Evolutionary conservation across 2,113 vertebrate genomes (phyloP).

Genomic region (Laterallus jamaicensis): DNA sequence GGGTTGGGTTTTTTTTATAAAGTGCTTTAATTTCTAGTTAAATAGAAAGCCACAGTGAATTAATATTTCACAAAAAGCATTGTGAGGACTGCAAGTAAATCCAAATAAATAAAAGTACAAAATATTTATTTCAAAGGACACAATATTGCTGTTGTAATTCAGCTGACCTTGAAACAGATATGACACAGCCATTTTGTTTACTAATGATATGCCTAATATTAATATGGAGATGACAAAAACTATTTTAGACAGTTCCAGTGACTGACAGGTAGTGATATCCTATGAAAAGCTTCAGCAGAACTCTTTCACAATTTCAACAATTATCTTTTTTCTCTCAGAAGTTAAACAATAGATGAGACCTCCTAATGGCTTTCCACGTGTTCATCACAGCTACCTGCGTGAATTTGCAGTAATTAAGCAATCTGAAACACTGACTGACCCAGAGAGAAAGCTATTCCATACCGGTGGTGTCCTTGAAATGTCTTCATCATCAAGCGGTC

Average conservation of each 20-base stretch:
- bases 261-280: background rate
- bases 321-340: conserved; percentile 36
- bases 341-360: conserved; percentile 47
- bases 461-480: conserved; percentile 78
- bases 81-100: background rate
- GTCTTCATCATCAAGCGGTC: conserved; percentile 69
- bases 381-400: conserved; percentile 50
- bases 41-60: background rate
- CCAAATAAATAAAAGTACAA: background rate
- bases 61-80: background rate
- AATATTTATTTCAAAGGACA: background rate
- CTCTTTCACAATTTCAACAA: background rate
- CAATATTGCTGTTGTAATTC: background rate
- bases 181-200: background rate
- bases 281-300: conserved; percentile 2
- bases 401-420: conserved; percentile 72
- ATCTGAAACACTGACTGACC: conserved; percentile 61
- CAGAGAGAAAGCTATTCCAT: conserved; percentile 48
- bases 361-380: conserved; percentile 63
- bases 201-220: background rate
- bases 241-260: conserved; percentile 12
- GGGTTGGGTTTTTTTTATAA: background rate
- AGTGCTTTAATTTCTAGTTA: conserved; percentile 6
- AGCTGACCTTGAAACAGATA: conserved; percentile 14
- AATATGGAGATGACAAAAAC: conserved; percentile 25